A percentile compares a stretch with the other conserved stretches of the same genome.
Conservation (phyloP, 2,113 vertebrate genomes). For the Indicator indicator region DNA sequence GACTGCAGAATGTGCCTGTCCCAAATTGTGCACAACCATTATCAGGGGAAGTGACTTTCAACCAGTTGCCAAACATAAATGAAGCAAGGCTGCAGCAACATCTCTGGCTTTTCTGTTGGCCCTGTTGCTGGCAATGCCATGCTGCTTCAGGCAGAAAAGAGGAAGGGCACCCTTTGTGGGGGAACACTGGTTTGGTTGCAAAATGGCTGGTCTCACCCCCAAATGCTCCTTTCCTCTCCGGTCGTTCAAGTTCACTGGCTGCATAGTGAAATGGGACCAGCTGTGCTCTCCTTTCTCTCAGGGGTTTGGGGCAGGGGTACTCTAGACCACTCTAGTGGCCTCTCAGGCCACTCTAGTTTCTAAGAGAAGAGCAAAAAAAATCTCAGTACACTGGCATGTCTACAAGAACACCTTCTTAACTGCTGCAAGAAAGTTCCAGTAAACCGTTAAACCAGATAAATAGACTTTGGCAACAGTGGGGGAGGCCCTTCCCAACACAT, state of each 20-base stretch:
- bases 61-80: accelerated
- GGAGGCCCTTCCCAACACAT: background rate
- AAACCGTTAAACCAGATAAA: background rate
- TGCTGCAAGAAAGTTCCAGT: background rate
- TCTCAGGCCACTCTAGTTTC: background rate
- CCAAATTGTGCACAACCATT: background rate
- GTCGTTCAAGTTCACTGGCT: background rate
- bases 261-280: background rate
- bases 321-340: too few relatives aligned
- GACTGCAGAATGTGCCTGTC: background rate
- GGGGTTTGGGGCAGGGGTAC: too few relatives aligned
- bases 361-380: background rate
- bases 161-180: background rate
- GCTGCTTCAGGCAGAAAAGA: background rate
- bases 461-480: background rate
- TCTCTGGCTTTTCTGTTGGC: slow-evolving; percentile 18
- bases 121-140: background rate
- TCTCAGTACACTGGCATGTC: background rate
- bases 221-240: background rate
- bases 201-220: background rate
- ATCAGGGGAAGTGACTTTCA: background rate
- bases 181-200: background rate
- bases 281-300: background rate
- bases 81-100: background rate
- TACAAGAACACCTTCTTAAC: background rate